Conservation (phyloP, 2,888 invertebrate genomes). For the Microctonus aethiopoides region DNA sequence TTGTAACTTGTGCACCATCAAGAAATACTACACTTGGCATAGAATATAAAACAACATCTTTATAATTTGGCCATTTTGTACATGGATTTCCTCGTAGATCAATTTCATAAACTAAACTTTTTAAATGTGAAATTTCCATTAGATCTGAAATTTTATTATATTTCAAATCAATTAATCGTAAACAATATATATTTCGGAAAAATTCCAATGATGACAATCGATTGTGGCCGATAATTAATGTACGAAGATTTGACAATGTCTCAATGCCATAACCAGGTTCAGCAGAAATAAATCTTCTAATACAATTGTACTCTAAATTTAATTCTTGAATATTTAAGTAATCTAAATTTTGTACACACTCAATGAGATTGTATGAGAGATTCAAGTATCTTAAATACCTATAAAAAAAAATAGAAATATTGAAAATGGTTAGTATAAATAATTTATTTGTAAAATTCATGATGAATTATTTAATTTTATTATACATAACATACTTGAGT, state of each 20-base stretch:
- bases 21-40: constrained; percentile 59
- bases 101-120: constrained; percentile 57
- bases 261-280: constrained; percentile 68
- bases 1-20: constrained; percentile 60
- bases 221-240: constrained; percentile 70
- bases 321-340: constrained; percentile 70
- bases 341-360: constrained; percentile 71
- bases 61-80: constrained; percentile 59
- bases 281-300: constrained; percentile 65
- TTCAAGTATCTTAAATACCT: constrained; percentile 73
- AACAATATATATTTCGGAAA: constrained; percentile 47
- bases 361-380: constrained; percentile 73
- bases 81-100: constrained; percentile 62
- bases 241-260: constrained; percentile 69
- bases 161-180: constrained; percentile 61
- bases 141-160: constrained; percentile 61
- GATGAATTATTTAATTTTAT: constrained; percentile 11
- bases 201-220: constrained; percentile 70
- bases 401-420: background rate
- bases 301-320: constrained; percentile 71
- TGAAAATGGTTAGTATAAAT: background rate
- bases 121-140: constrained; percentile 62
- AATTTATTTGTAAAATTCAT: background rate
- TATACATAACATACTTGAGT: constrained; percentile 68
- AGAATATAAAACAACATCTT: constrained; percentile 59